Percentiles rank a stretch among this genome's conserved stretches.
phyloP scores from a whole-genome alignment of 2,113 vertebrate species.

The Labrus mixtus region DNA sequence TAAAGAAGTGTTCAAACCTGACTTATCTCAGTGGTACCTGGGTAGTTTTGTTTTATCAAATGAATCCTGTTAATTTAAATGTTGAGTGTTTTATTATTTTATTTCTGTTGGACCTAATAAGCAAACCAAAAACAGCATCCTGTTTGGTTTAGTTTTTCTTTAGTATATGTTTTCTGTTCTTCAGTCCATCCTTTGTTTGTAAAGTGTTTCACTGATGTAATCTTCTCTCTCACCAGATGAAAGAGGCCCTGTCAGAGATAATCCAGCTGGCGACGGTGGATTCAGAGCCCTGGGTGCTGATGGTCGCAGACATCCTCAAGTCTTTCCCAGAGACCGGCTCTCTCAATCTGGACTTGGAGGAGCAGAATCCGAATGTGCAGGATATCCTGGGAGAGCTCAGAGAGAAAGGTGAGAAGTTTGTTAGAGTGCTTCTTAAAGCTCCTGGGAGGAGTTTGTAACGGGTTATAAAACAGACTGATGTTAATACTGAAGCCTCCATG shows the following conservation, averaged over 20 bases:
- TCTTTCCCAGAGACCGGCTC: slow-evolving; percentile 97
- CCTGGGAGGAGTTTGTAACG: too few species aligned
- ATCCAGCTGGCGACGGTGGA: slow-evolving; percentile 97
- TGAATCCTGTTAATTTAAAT: too few species aligned
- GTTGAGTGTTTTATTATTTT: not conserved
- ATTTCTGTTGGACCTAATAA: not conserved
- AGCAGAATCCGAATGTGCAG: slow-evolving; percentile 98
- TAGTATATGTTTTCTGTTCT: not conserved
- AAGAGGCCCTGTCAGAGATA: slow-evolving; percentile 94
- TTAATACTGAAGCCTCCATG: too few species aligned
- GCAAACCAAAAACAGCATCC: not conserved
- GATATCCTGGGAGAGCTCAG: slow-evolving; percentile 96
- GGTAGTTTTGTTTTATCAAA: too few species aligned
- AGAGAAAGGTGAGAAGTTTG: slow-evolving; percentile 89
- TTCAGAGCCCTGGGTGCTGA: slow-evolving; percentile 98
- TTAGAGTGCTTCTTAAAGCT: too few species aligned
- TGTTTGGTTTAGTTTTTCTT: not conserved
- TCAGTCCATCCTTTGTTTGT: not conserved
- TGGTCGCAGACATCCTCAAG: slow-evolving; percentile 98
- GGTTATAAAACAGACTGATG: too few species aligned
- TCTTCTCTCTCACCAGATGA: slow-evolving; percentile 87
- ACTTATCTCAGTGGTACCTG: not conserved
- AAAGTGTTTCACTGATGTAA: not conserved
- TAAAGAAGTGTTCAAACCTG: not conserved
- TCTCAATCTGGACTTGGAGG: slow-evolving; percentile 96